phyloP scores from a whole-genome alignment of 2,888 invertebrate species.

The Ennomos erosarius region DNA sequence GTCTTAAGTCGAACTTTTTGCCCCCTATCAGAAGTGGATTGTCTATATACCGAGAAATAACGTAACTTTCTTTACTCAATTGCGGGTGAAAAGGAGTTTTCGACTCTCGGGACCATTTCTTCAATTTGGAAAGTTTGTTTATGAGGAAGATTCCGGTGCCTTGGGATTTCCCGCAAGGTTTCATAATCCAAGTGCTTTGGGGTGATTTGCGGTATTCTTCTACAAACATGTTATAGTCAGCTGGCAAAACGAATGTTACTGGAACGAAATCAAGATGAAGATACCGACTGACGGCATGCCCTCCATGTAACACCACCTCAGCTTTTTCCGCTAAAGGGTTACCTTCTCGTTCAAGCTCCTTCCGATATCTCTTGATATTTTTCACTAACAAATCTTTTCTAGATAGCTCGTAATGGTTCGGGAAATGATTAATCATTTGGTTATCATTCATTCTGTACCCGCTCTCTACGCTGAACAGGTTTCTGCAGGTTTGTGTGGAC shows the following conservation, averaged over 20 bases:
- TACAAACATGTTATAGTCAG: constrained; percentile 98
- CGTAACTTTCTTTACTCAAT: constrained; percentile 94
- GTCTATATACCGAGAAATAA: constrained; percentile 98
- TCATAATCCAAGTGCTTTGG: constrained; percentile 98
- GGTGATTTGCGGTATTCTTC: constrained; percentile 98
- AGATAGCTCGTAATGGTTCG: constrained; percentile 97
- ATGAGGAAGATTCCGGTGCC: constrained; percentile 98
- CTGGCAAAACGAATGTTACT: constrained; percentile 96
- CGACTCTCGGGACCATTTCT: constrained; percentile 95
- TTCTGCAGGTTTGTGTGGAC: constrained; percentile 94
- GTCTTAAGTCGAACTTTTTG: constrained; percentile 96
- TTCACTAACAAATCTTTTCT: constrained; percentile 98
- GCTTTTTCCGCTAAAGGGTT: constrained; percentile 93
- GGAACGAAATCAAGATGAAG: constrained; percentile 95
- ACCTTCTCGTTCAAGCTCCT: constrained; percentile 96
- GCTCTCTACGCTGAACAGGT: constrained; percentile 88
- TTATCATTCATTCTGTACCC: constrained; percentile 88
- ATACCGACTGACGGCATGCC: constrained; percentile 89
- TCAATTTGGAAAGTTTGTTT: constrained; percentile 96
- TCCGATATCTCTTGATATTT: constrained; percentile 97
- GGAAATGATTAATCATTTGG: constrained; percentile 97
- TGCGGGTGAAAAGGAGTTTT: constrained; percentile 94
- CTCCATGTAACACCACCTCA: constrained; percentile 78
- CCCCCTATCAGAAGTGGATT: constrained; percentile 97
- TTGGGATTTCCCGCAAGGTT: constrained; percentile 97